phyloP scores from a whole-genome alignment of 2,113 vertebrate species.

The Corynorhinus townsendii region DNA sequence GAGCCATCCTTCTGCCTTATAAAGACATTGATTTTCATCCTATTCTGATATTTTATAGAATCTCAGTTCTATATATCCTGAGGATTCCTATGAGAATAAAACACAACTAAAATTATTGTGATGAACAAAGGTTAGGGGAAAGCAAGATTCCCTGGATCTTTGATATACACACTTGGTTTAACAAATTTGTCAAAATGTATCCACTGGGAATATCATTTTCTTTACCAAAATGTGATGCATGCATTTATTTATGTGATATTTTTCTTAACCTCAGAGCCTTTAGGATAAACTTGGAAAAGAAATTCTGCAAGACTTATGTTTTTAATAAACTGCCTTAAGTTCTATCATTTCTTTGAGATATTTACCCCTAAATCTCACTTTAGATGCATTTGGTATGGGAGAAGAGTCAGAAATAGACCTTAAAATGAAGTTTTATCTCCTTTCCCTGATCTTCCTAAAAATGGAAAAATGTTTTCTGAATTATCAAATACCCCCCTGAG shows the following conservation, averaged over 20 bases:
- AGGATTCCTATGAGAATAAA: not conserved
- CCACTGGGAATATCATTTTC: conserved; percentile 42
- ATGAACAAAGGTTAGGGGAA: conserved; percentile 1
- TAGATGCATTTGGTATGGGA: conserved; percentile 9
- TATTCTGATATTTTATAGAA: not conserved
- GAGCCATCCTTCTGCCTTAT: not conserved
- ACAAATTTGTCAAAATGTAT: conserved; percentile 51
- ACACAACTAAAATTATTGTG: not conserved
- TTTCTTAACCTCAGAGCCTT: conserved; percentile 1
- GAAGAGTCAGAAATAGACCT: not conserved
- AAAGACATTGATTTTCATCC: not conserved
- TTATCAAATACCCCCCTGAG: conserved; percentile 28
- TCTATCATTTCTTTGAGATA: conserved; percentile 28
- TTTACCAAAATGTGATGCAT: conserved; percentile 23
- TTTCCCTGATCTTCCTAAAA: not conserved
- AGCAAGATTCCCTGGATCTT: not conserved
- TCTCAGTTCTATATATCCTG: not conserved
- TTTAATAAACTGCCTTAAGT: conserved; percentile 48
- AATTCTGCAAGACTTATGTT: conserved; percentile 44
- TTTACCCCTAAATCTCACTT: not conserved
- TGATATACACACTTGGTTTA: not conserved
- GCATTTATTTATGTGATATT: conserved; percentile 52
- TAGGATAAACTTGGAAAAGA: conserved; percentile 28
- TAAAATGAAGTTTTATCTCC: not conserved
- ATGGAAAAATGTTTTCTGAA: conserved; percentile 35